Conservation (phyloP, 2,797 vertebrate species). For the Schizopygopsis malacanthus region DNA sequence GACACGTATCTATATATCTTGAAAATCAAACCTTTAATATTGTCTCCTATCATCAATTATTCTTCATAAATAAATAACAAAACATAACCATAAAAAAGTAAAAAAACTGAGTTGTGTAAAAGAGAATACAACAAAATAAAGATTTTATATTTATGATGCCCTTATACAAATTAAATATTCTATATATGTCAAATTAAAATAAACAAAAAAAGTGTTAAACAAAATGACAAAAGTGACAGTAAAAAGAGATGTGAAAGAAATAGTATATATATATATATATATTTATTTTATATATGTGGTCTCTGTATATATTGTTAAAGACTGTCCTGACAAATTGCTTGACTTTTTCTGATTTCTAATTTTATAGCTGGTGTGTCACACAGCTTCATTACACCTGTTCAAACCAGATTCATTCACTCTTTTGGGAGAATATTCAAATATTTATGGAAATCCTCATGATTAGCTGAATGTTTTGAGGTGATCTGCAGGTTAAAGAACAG, state of each 20-base stretch:
- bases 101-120: neutral
- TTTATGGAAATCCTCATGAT: neutral
- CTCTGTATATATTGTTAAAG: neutral
- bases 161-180: neutral
- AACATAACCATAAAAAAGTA: neutral
- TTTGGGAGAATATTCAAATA: neutral
- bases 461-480: neutral
- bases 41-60: neutral
- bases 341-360: neutral
- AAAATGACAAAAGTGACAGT: neutral
- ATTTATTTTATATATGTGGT: neutral
- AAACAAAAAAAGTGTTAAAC: neutral
- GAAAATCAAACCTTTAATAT: neutral
- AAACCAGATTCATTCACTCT: neutral
- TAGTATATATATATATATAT: neutral
- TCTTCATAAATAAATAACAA: neutral
- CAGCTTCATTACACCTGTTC: neutral
- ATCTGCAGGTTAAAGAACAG: conserved; percentile 3
- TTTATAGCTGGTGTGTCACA: neutral
- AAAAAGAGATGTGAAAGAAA: neutral
- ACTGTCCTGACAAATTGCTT: neutral
- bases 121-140: neutral
- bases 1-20: neutral
- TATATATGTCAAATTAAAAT: neutral
- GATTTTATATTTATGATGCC: neutral